Percentiles rank a stretch among this genome's conserved stretches.
Conservation (phyloP, 2,888 invertebrate genomes). For the Polydrusus tereticollis region DNA sequence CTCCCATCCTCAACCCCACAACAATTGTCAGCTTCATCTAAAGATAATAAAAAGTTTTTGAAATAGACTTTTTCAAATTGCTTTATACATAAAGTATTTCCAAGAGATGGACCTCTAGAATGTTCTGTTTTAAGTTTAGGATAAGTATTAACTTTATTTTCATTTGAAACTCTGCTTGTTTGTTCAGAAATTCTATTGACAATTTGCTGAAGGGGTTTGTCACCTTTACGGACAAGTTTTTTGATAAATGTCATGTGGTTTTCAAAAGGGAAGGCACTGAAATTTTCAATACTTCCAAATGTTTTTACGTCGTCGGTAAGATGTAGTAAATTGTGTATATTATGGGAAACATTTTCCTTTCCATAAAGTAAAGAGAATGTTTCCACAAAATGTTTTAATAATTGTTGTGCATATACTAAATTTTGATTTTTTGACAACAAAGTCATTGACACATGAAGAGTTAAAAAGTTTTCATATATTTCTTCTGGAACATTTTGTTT, state of each 20-base stretch:
- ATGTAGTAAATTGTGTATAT: slow-evolving; percentile 52
- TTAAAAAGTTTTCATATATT: slow-evolving; percentile 21
- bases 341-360: slow-evolving; percentile 52
- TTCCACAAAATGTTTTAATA: slow-evolving; percentile 48
- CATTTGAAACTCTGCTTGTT: neutral
- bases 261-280: neutral
- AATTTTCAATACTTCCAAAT: neutral
- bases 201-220: neutral
- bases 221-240: neutral
- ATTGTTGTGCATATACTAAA: slow-evolving; percentile 37
- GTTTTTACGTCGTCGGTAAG: neutral
- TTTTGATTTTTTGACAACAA: slow-evolving; percentile 3
- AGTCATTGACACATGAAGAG: slow-evolving; percentile 13
- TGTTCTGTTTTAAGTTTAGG: neutral
- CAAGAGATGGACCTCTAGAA: neutral
- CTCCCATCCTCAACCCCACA: neutral
- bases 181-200: neutral
- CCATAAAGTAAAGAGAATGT: slow-evolving; percentile 49
- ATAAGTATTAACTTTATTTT: too few relatives aligned
- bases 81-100: neutral
- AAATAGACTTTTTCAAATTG: neutral
- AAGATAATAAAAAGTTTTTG: neutral
- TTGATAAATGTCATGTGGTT: neutral
- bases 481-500: neutral
- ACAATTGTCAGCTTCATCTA: neutral